phyloP scores from a whole-genome alignment of 92 coral and sea anemone species.

The Pocillopora meandrina region DNA sequence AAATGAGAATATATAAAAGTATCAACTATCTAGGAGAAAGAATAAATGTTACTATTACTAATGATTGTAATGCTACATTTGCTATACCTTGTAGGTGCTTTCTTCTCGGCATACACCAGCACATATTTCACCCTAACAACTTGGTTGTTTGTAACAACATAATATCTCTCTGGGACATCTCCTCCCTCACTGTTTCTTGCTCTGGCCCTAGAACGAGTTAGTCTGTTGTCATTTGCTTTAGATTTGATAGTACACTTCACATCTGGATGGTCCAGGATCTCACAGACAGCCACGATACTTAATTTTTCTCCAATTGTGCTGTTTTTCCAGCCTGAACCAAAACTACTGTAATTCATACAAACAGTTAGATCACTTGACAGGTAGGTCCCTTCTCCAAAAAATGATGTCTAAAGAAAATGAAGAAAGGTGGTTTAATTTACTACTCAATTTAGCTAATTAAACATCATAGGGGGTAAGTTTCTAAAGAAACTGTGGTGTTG shows the following conservation, averaged over 20 bases:
- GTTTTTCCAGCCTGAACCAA: constrained; percentile 81
- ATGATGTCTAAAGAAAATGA: constrained; percentile 70
- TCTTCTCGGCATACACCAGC: constrained; percentile 82
- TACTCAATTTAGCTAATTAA: neutral
- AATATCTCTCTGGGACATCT: constrained; percentile 95
- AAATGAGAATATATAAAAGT: no score
- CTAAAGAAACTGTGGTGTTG: no score
- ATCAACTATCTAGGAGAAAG: no score
- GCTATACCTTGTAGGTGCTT: constrained; percentile 14
- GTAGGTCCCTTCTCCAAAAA: constrained; percentile 98
- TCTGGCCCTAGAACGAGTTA: constrained; percentile 73
- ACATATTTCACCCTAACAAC: constrained; percentile 87
- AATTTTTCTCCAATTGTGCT: constrained; percentile 76
- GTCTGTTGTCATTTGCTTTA: constrained; percentile 28
- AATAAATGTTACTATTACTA: neutral
- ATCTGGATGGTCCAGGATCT: constrained; percentile 94
- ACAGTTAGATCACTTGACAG: constrained; percentile 96
- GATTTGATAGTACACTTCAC: constrained; percentile 87
- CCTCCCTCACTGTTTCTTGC: constrained; percentile 97
- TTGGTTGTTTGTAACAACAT: constrained; percentile 97
- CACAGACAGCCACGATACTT: constrained; percentile 96
- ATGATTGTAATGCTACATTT: neutral
- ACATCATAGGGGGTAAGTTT: no score
- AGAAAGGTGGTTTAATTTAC: neutral
- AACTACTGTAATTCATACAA: constrained; percentile 88